Base-by-base conservation (phyloP, 2,888 invertebrate species). In the Microdon myrmicae region DNA sequence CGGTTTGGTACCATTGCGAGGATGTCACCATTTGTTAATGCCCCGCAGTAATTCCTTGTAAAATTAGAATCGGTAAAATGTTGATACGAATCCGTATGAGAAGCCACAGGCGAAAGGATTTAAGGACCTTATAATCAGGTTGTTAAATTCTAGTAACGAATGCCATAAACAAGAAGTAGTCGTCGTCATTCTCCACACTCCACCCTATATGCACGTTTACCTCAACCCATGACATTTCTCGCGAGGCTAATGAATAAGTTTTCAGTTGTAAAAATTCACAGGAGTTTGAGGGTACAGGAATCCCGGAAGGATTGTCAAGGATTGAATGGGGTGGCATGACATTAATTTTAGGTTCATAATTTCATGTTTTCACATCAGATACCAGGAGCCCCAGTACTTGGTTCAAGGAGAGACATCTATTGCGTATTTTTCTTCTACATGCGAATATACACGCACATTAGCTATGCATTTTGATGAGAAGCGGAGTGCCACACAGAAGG, bases 101-200 rank as follows among this genome's bases (percentile, higher is more conserved):
- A 3, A n/a, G 25, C 8, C 19, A 38, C 49, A 39, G 53, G 31
- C 58, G 58, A 64, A 64, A 64, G 64, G 64, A 64, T 64, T 64
- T 64, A 64, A 64, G 64, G 64, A 64, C 64, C 64, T 64, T 53
- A 64, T 64, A 64, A 64, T 64, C 58, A 64, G 58, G 64, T 58
- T 47, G 64, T 64, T 64, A 64, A 64, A 64, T 64, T 64, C 64
- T 28, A 28, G 41, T 45, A 55, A 47, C 58, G 51, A 64, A 64
- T 53, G 64, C 43, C 64, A 31, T 64, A 64, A 64, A 64, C 58
- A 58, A 58, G 58, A 32, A 54, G 60, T 28, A 45, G 32, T 34
- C 3, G 20, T 14, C 2, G 8, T 6, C 22, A n/a, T 28, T 10
- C 10, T 8, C 13, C 20, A n/a, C 28, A 17, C 13, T 25, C 17